phyloP scores from a whole-genome alignment of 1,140 invertebrate species.

The Pachypsylla venusta region DNA sequence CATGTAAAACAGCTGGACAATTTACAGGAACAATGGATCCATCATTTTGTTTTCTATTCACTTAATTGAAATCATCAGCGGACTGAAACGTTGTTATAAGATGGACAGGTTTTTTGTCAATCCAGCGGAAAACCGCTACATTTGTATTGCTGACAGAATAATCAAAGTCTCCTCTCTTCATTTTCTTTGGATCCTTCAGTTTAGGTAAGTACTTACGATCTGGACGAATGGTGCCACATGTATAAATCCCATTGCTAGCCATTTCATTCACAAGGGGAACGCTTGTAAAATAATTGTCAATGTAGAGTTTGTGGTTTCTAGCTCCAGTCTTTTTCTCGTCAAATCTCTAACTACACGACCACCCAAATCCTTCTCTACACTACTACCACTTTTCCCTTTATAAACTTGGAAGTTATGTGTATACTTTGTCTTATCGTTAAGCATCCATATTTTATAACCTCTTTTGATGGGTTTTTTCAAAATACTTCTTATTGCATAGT shows the following conservation, averaged over 20 bases:
- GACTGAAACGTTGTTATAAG: not conserved
- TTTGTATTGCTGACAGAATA: constrained; percentile 15
- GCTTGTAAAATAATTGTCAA: constrained; percentile 25
- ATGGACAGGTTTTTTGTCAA: constrained; percentile 13
- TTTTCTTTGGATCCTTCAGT: constrained; percentile 17
- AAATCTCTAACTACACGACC: no score
- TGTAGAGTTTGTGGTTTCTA: constrained; percentile 22
- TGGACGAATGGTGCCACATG: constrained; percentile 23
- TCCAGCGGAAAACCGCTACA: constrained; percentile 13
- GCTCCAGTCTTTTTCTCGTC: no score
- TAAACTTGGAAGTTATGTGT: no score
- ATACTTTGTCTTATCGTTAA: no score
- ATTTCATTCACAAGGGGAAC: constrained; percentile 20
- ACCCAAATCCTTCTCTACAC: no score
- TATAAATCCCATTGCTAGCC: constrained; percentile 17
- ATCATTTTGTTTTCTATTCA: no score
- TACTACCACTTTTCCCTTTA: no score
- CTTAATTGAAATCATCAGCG: no score
- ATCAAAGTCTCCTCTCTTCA: constrained; percentile 22
- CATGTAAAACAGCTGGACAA: no score
- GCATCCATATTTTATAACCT: constrained; percentile 18
- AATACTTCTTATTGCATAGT: no score
- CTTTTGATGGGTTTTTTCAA: constrained; percentile 19
- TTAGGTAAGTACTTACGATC: constrained; percentile 19
- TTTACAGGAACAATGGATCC: no score